phyloP scores from a whole-genome alignment of 2,113 vertebrate species.

The Pomatorhinus ruficollis region DNA sequence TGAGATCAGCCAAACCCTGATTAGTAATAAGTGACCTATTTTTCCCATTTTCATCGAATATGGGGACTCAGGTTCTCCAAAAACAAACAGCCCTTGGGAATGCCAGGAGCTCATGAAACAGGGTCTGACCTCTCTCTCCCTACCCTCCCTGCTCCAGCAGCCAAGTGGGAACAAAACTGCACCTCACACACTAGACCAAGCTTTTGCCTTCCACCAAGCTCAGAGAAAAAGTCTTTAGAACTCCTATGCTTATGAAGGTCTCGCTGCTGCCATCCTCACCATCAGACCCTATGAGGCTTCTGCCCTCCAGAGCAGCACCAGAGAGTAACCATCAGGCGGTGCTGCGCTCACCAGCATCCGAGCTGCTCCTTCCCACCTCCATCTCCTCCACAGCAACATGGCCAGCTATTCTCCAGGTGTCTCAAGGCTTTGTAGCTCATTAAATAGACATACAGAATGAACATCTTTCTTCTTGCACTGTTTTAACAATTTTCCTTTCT shows the following conservation, averaged over 20 bases:
- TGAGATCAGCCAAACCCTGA: not conserved
- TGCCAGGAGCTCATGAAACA: not conserved
- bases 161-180: fast-evolving
- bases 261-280: not conserved
- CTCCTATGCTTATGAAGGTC: fast-evolving
- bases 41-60: not conserved
- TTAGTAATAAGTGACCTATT: not conserved
- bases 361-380: not conserved
- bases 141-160: not conserved
- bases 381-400: not conserved
- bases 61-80: fast-evolving
- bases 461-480: not conserved
- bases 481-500: not conserved
- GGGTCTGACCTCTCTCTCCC: not conserved
- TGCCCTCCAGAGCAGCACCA: not conserved
- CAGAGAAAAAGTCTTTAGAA: not conserved
- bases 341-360: not conserved
- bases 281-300: fast-evolving
- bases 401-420: not conserved
- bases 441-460: fast-evolving
- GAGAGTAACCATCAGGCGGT: not conserved
- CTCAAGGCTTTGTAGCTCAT: not conserved
- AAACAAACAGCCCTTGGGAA: fast-evolving
- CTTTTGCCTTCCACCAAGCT: fast-evolving
- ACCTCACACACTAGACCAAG: not conserved